These are phyloP conservation scores for Unio pictorum DNA, from an alignment of 2,888 invertebrate genomes.

Conservation along the genomic window DNA sequence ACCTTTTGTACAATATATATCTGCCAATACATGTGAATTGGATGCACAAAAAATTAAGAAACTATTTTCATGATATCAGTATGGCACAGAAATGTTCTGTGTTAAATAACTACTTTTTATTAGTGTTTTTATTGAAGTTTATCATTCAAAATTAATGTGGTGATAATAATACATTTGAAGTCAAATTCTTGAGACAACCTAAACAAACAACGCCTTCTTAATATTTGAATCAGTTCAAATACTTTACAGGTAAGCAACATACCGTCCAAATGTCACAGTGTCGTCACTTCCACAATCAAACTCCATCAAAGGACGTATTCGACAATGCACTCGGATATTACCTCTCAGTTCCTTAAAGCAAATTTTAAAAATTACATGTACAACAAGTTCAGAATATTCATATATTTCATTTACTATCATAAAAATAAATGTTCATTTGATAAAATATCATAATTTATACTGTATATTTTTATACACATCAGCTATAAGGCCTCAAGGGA, in stretches of 20 bases:
- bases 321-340: slow-evolving; percentile 65
- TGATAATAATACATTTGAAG: neutral
- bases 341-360: slow-evolving; percentile 60
- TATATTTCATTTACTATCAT: neutral
- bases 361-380: slow-evolving; percentile 1
- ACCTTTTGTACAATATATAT: no score
- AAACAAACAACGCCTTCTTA: no score
- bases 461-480: no score
- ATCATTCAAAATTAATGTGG: neutral
- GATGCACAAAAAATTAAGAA: no score
- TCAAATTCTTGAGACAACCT: neutral
- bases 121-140: no score
- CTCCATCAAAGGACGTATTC: slow-evolving; percentile 61
- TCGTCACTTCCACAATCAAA: slow-evolving; percentile 61
- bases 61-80: no score
- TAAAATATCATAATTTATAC: no score
- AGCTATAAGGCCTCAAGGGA: no score
- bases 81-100: no score
- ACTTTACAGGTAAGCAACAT: slow-evolving; percentile 4
- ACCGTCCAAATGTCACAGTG: slow-evolving; percentile 50
- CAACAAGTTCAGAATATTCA: neutral
- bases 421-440: neutral
- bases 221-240: neutral
- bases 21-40: no score
- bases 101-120: no score